These are phyloP conservation scores for Acanthosepion lycidas DNA, from an alignment of 2,888 invertebrate species.

Conservation along the genomic window DNA sequence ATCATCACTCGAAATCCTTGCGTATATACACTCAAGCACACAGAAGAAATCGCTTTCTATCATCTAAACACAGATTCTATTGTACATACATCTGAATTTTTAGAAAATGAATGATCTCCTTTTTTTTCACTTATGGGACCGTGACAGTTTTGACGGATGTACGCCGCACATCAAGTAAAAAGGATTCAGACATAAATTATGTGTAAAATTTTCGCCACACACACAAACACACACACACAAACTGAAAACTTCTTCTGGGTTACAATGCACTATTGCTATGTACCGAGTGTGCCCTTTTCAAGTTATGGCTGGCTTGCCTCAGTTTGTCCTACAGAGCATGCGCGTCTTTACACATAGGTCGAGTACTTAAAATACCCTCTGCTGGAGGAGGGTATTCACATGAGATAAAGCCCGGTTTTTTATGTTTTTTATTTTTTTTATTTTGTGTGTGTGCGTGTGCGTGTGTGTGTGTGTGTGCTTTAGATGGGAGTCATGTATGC, in stretches of 20 bases:
- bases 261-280: too few species aligned
- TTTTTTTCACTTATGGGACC: not conserved
- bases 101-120: too few species aligned
- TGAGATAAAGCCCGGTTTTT: too few species aligned
- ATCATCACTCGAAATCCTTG: too few species aligned
- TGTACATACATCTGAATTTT: too few species aligned
- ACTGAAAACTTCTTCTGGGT: not conserved
- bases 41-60: too few species aligned
- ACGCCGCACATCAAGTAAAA: not conserved
- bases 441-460: too few species aligned
- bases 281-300: not conserved
- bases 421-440: not conserved
- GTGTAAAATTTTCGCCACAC: too few species aligned
- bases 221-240: not conserved
- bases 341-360: not conserved
- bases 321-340: not conserved
- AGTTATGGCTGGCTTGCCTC: not conserved
- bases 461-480: not conserved
- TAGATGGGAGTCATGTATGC: not conserved
- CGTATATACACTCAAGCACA: too few species aligned
- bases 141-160: not conserved
- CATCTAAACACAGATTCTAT: too few species aligned
- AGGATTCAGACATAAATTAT: not conserved
- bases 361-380: not conserved
- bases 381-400: not conserved